phyloP scores from a whole-genome alignment of 1,140 invertebrate species.

The Cyrtorhinus lividipennis region DNA sequence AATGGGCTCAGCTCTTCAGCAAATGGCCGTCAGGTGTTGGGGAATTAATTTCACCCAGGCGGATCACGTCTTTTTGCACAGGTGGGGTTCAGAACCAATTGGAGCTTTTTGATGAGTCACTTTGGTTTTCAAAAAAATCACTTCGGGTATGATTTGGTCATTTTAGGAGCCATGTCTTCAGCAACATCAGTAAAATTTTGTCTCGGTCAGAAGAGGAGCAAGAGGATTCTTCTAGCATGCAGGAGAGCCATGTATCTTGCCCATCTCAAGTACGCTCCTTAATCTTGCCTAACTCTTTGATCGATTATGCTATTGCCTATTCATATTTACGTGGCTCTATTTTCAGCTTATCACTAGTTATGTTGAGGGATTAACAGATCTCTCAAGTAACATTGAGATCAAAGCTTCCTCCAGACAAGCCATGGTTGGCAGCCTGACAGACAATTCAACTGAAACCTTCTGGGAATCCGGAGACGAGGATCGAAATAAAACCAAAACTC shows the following conservation, averaged over 20 bases:
- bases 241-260: slow-evolving; percentile 41
- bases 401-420: slow-evolving; percentile 83
- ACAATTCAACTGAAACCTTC: slow-evolving; percentile 94
- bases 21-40: slow-evolving; percentile 89
- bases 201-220: slow-evolving; percentile 76
- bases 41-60: slow-evolving; percentile 72
- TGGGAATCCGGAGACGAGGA: slow-evolving; percentile 99
- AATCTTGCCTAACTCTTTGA: background rate
- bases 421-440: slow-evolving; percentile 82
- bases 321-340: too few species aligned
- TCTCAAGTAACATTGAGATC: slow-evolving; percentile 61
- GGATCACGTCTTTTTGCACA: slow-evolving; percentile 88
- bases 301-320: too few species aligned
- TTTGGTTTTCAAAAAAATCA: too few species aligned
- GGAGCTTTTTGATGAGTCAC: too few species aligned
- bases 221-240: slow-evolving; percentile 43
- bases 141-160: too few species aligned
- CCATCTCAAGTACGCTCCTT: slow-evolving; percentile 29
- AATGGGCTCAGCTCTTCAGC: slow-evolving; percentile 68
- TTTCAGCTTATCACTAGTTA: slow-evolving; percentile 28
- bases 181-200: slow-evolving; percentile 90
- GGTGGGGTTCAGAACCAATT: slow-evolving; percentile 28
- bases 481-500: slow-evolving; percentile 70
- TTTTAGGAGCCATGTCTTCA: slow-evolving; percentile 73
- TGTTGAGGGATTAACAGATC: slow-evolving; percentile 52